Evolutionary conservation across 2,113 vertebrate genomes (phyloP), one percentile per base, ranked within the genome.

Genomic region (Cochlearius cochlearius): DNA sequence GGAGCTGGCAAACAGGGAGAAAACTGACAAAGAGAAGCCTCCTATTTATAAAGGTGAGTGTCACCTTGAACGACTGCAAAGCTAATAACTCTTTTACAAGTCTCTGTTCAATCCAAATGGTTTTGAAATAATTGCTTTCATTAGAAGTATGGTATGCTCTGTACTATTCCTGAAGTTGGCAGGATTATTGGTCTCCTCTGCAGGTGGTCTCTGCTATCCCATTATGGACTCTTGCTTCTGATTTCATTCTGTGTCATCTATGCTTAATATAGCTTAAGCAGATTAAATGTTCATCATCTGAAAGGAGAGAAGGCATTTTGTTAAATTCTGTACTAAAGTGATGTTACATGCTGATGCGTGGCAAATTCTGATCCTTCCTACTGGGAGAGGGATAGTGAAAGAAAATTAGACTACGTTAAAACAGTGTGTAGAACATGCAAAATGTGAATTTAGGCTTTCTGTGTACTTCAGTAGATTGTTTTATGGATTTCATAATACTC

Each of bases 1-100:
- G 95, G 99, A 99, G 88, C 96, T 99, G 90, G 97, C 99, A 69
- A 98, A 98, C 97, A 98, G 98, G 93, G 98, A 99, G 68, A 98
- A 98, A 94, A 95, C 97, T 86, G 98, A 99, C 64, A 99, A 99
- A 88, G 98, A 96, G 1, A 99, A 99, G 62, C 39, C 98, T 78
- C 96, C 98, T 67, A 98, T 99, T 87, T 99, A 99, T 97, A 99
- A 99, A 99, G 99, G 99, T 99, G 94, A 86, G 97, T 80, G 39
- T 47, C 29, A 41, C 50, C 53, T 71, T 38, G 72, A 36, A 4
- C 27, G 55, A 0, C 41, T 84, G 55, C n/a, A 76, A 12, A 62
- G 41, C 64, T 60, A 19, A 3, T 14, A 49, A 34, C 29, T 81
- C 29, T 72, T 25, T 6, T 59, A 16, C 38, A 55, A 62, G 50